Base-by-base conservation (phyloP, 2,888 invertebrate genomes). In the Ceriagrion tenellum region DNA sequence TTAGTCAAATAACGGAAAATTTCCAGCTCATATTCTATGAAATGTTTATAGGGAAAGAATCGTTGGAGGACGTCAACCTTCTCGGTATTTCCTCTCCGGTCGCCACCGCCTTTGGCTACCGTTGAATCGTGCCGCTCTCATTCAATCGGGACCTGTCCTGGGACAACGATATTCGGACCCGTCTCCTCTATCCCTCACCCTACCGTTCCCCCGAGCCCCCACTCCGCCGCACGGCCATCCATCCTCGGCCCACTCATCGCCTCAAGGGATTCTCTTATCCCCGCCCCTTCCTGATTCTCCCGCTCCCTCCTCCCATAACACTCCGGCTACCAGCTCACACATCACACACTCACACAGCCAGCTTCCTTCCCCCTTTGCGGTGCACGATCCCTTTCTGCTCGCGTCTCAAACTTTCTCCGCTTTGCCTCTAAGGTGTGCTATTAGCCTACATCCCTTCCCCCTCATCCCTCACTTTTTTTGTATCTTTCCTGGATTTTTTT, bases 391-490 rank as follows among this genome's bases (percentile, higher is more conserved):
- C 55, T 93, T 40, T 35, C 56, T 8, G 91, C 93, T 2, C 93
- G 69, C 55, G 47, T 35, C 35, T 88, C 16, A 59, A 88, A 93
- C 93, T 93, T 93, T 93, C 93, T 93, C 93, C 93, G 47, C 47
- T 93, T 55, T 74, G 93, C 93, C 93, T 93, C 93, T 40, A 56
- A 69, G 93, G 93, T 56, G 93, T 93, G 93, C 93, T 69, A 93
- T 93, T 93, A 93, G 93, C 93, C 93, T 93, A 93, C 93, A 93
- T 93, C 93, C 93, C 93, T 40, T 93, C 69, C 93, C 40, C 69
- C n/a, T n/a, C 30, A n/a, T 93, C 81, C 16, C 0, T 74, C n/a
- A 93, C 55, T 74, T 74, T 93, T 69, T 93, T 93, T 63, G 63
- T 63, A 55, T 20, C 91, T 47, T 23, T 63, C 63, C 47, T 23